A percentile compares a stretch with the other conserved stretches of the same genome.
Conservation (phyloP, 1,140 invertebrate species). For the Plectrocnemia conspersa region DNA sequence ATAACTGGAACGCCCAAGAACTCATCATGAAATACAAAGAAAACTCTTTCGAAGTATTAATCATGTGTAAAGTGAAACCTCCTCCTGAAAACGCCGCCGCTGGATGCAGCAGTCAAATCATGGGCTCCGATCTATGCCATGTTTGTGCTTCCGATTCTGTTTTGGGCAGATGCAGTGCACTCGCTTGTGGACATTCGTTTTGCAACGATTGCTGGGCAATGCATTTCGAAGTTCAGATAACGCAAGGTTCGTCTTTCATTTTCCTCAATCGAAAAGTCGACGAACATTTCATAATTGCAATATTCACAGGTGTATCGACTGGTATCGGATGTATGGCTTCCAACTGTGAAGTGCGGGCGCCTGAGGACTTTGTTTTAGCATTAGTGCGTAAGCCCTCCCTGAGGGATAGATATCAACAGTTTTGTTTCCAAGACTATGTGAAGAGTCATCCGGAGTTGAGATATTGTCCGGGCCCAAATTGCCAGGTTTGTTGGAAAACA, state of each 20-base stretch:
- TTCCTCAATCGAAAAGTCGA: too few relatives aligned
- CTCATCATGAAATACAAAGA: conserved; percentile 74
- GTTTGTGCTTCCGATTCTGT: conserved; percentile 60
- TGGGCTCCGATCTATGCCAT: conserved; percentile 40
- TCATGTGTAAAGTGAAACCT: conserved; percentile 78
- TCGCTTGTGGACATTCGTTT: conserved; percentile 88
- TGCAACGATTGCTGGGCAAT: conserved; percentile 93
- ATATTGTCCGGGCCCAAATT: conserved; percentile 96
- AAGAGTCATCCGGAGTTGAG: conserved; percentile 84
- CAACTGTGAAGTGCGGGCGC: conserved; percentile 85
- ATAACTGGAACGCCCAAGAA: conserved; percentile 79
- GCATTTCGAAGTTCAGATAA: conserved; percentile 94
- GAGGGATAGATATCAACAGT: conserved; percentile 89
- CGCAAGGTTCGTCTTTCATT: conserved; percentile 61
- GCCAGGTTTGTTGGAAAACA: conserved; percentile 58
- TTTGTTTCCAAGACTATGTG: conserved; percentile 94
- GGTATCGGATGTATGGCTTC: conserved; percentile 95
- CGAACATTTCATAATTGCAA: too few relatives aligned
- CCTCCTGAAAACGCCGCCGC: conserved; percentile 34
- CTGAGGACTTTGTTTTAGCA: conserved; percentile 92
- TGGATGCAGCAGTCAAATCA: conserved; percentile 36
- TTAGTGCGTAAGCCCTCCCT: conserved; percentile 74
- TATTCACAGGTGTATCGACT: conserved; percentile 60
- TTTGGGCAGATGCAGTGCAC: conserved; percentile 65
- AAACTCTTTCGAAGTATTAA: conserved; percentile 70